Evolutionary conservation across 2,113 vertebrate genomes (phyloP).

Genomic region (Malurus alboscapulatus): DNA sequence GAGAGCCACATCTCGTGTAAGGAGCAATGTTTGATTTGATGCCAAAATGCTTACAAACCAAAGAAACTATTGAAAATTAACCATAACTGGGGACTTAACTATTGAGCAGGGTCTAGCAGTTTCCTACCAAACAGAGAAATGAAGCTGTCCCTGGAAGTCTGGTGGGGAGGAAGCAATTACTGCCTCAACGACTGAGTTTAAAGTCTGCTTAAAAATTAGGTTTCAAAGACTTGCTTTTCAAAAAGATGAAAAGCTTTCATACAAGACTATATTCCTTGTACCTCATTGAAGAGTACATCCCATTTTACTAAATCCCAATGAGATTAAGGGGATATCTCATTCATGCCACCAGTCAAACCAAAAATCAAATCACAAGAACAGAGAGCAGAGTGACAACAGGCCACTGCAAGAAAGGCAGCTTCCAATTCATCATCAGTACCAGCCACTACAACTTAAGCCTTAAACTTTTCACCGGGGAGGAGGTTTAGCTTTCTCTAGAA

Average conservation of each 20-base stretch:
- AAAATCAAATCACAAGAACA: background rate
- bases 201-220: background rate
- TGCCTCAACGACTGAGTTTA: background rate
- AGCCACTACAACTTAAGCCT: background rate
- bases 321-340: background rate
- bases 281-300: background rate
- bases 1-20: background rate
- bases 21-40: background rate
- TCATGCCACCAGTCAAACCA: background rate
- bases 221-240: background rate
- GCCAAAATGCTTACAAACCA: background rate
- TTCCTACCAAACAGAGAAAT: background rate
- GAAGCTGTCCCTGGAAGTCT: background rate
- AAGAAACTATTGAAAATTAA: background rate
- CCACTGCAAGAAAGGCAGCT: background rate
- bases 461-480: background rate
- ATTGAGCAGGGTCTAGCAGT: accelerated
- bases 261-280: background rate
- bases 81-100: background rate
- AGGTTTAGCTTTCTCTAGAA: background rate
- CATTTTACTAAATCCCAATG: background rate
- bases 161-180: background rate
- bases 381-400: background rate
- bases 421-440: background rate
- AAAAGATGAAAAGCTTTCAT: background rate